Evolutionary conservation across 1,140 invertebrate species (phyloP).

Genomic region (Scaptomyza montana): DNA sequence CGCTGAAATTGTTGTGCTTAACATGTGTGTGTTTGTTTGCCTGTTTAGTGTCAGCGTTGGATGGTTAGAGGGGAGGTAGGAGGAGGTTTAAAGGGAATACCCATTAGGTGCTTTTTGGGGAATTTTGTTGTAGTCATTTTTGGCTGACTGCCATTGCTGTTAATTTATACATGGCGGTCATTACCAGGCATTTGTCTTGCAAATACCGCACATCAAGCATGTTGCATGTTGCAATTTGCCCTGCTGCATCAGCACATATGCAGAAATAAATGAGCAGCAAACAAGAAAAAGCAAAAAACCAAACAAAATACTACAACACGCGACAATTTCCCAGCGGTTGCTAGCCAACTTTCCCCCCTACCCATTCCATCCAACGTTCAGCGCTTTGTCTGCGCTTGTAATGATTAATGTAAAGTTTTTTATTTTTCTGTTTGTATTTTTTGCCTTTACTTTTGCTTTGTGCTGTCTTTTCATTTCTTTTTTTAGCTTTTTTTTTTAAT

Average conservation of each 20-base stretch:
- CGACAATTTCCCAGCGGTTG: constrained; percentile 18
- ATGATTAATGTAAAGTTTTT: constrained; percentile 79
- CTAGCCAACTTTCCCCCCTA: too few species aligned
- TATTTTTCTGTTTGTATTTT: constrained; percentile 22
- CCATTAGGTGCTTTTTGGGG: constrained; percentile 35
- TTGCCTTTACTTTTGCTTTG: constrained; percentile 41
- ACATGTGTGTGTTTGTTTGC: constrained; percentile 36
- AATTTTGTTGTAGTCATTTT: constrained; percentile 9
- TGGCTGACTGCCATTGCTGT: constrained; percentile 16
- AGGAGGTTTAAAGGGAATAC: constrained; percentile 18
- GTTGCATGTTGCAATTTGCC: constrained; percentile 39
- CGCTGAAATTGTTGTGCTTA: constrained; percentile 67
- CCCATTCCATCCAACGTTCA: not conserved
- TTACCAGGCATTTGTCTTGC: constrained; percentile 51
- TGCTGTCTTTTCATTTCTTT: constrained; percentile 42
- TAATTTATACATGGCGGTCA: constrained; percentile 51
- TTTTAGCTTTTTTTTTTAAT: constrained; percentile 9
- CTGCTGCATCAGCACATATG: constrained; percentile 4
- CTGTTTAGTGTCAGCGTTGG: too few species aligned
- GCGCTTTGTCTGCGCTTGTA: constrained; percentile 67
- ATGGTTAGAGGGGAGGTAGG: not conserved
- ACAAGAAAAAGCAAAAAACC: too few species aligned
- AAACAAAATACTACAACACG: constrained; percentile 18
- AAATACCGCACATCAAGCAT: constrained; percentile 37
- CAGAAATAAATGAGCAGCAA: not conserved